These are phyloP conservation scores for Lepidurus packardi DNA, from an alignment of 1,140 invertebrate species.

Conservation along the genomic window DNA sequence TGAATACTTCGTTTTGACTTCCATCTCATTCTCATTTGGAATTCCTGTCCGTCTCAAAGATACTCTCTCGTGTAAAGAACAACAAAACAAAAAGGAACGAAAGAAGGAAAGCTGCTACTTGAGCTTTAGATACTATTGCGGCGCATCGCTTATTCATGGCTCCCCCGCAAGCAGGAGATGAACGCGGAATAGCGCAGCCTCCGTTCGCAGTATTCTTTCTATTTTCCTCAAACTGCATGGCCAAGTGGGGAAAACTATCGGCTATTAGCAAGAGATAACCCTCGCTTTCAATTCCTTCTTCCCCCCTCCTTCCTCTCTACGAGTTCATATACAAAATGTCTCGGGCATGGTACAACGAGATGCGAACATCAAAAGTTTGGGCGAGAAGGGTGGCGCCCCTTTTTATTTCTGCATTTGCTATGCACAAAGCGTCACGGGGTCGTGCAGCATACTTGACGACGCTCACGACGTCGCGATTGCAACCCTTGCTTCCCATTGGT, in stretches of 20 bases:
- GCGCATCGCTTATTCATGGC: conserved; percentile 12
- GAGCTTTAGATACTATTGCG: neutral
- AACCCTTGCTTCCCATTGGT: conserved; percentile 6
- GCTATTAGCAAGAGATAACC: neutral
- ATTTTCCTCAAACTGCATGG: neutral
- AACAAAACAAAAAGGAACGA: neutral
- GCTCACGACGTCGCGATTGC: conserved; percentile 12
- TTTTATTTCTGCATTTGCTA: conserved; percentile 1
- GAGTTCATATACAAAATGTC: conserved; percentile 3
- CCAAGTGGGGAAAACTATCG: neutral
- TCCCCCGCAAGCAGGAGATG: neutral
- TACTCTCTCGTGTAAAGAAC: neutral
- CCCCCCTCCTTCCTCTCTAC: neutral
- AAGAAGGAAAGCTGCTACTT: neutral
- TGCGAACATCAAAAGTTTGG: neutral
- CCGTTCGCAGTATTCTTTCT: neutral
- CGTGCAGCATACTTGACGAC: conserved; percentile 12
- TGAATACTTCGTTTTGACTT: neutral
- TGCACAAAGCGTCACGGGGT: conserved; percentile 20
- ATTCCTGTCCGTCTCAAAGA: neutral
- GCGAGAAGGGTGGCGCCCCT: neutral
- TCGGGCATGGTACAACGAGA: neutral
- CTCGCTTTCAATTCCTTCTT: neutral
- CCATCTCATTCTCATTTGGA: neutral
- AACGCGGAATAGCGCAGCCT: neutral